Base-by-base conservation (phyloP, 2,797 vertebrate species). In the Sebastes diaconus region DNA sequence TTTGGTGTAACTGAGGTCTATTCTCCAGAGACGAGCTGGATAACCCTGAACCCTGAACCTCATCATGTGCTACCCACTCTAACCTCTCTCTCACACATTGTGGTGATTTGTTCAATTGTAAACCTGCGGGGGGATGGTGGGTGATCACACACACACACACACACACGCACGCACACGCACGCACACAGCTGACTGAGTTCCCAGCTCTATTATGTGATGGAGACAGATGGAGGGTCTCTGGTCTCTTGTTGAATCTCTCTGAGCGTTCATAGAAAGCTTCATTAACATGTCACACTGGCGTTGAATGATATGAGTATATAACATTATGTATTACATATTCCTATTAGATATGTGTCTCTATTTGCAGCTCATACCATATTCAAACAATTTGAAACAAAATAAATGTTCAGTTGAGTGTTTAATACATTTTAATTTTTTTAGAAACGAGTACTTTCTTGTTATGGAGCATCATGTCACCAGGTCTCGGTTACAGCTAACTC, bases 1-100 rank as follows among this genome's bases (percentile, higher is more conserved):
- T 57, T 14, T 2, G 13, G 42, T 59, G 52, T 54, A 59, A 61
- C 4, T 18, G 54, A 1, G 9, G 6, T 24, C 61, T 76, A n/a
- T 58, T 70, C 64, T 77, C 64, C 20, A 73, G 63, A 46, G 61
- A 80, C 18, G 25, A 64, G 58, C 69, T 55, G 52, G 25, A 30
- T 39, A 25, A 60, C 80, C 80, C 76, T 67, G 73, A 77, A 68
- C 82, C 63, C 30, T 76, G 73, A 77, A 30, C 83, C 52, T 64
- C 52, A 59, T 77, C 46, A 55, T 67, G 60, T 20, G 42, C 8
- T 5, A 34, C 46, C 10, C 46, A 36, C 4, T 29, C n/a, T 1
- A 66, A 1, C 6, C 34, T 12, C 36, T 16, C 74, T 11, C 75
- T 61, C 27, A 12, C 39, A 64, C 72, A 68, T 29, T 46, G 39